Evolutionary conservation across 2,113 vertebrate species (phyloP).

Genomic region (Hepsetus odoe): DNA sequence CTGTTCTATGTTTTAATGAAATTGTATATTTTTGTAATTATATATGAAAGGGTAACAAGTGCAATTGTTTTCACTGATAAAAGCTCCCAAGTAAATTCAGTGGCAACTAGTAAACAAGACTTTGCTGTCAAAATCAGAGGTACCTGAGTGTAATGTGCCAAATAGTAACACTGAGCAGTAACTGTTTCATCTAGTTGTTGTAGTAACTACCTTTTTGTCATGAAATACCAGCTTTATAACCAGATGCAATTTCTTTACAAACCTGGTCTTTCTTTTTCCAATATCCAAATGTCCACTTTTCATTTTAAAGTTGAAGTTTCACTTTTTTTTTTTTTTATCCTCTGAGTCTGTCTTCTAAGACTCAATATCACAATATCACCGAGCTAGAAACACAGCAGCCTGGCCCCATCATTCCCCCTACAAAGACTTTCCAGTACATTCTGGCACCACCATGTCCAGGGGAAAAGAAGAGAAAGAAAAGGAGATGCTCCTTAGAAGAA

Average conservation of each 20-base stretch:
- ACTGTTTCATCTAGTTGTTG: not conserved
- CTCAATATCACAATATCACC: constrained; percentile 24
- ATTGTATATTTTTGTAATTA: not conserved
- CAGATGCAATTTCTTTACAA: not conserved
- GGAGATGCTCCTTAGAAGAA: constrained; percentile 35
- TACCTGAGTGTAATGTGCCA: not conserved
- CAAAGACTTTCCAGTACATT: not conserved
- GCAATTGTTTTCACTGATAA: not conserved
- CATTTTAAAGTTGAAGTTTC: constrained; percentile 17
- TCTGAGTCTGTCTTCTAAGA: constrained; percentile 22
- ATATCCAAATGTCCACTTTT: not conserved
- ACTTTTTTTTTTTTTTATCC: constrained; percentile 19
- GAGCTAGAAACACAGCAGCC: not conserved
- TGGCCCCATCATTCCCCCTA: not conserved
- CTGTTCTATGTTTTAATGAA: not conserved
- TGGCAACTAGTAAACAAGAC: not conserved
- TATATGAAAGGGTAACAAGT: not conserved
- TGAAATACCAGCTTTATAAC: constrained; percentile 1
- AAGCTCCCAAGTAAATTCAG: not conserved
- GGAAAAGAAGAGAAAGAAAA: not conserved
- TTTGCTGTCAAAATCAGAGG: not conserved
- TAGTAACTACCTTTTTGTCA: not conserved
- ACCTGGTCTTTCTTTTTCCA: not conserved
- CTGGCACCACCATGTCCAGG: constrained; percentile 16
- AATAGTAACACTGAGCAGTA: constrained; percentile 4